A percentile compares a stretch with the other conserved stretches of the same genome.
These are phyloP conservation scores for Muntiacus muntjak DNA, from an alignment of 2,113 vertebrate genomes.

Conservation along the genomic window DNA sequence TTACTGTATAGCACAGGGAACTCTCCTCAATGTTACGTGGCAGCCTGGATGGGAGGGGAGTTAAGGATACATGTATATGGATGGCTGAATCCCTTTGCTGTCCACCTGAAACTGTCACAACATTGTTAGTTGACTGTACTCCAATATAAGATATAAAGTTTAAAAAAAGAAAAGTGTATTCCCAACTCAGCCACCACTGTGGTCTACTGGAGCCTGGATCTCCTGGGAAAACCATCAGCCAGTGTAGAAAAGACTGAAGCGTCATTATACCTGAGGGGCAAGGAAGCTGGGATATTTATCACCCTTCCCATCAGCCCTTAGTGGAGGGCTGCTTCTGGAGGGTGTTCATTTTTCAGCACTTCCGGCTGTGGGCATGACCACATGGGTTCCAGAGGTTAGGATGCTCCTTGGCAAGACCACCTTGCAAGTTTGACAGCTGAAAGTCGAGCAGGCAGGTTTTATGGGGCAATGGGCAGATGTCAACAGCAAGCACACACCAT, in stretches of 20 bases:
- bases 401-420: no score
- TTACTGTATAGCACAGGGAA: background rate
- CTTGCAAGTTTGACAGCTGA: background rate
- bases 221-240: no score
- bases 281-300: background rate
- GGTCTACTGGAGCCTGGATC: fast-evolving
- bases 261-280: fast-evolving
- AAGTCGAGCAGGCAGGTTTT: background rate
- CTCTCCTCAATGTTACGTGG: background rate
- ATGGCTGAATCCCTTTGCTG: background rate
- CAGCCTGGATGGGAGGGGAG: background rate
- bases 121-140: background rate
- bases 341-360: background rate
- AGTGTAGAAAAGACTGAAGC: background rate
- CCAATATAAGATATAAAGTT: background rate
- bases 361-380: background rate
- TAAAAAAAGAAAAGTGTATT: background rate
- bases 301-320: fast-evolving
- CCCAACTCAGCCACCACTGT: fast-evolving
- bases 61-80: background rate
- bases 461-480: background rate
- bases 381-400: background rate
- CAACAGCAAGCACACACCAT: fast-evolving
- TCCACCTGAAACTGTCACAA: background rate
- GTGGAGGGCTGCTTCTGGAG: background rate